These are phyloP conservation scores for Silurus meridionalis DNA, from an alignment of 2,113 vertebrate genomes.

Conservation along the genomic window DNA sequence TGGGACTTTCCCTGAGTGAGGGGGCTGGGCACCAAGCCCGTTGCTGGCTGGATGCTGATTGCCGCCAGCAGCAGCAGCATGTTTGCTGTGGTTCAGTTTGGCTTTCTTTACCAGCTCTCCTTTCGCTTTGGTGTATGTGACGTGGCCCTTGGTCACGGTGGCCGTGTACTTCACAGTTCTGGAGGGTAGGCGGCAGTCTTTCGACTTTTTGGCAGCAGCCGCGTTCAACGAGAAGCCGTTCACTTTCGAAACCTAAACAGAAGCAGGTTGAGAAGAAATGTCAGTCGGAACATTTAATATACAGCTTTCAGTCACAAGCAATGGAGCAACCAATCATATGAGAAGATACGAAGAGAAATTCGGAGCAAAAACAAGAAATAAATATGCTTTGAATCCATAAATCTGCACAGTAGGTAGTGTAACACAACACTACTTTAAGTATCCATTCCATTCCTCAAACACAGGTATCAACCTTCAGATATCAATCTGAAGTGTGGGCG, in stretches of 20 bases:
- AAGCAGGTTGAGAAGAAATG: neutral
- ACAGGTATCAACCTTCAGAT: neutral
- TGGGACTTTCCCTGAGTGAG: conserved; percentile 99
- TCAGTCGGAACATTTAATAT: neutral
- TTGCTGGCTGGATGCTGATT: conserved; percentile 79
- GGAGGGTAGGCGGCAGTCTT: conserved; percentile 96
- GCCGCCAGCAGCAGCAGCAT: conserved; percentile 73
- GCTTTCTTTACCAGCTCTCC: conserved; percentile 98
- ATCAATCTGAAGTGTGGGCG: neutral
- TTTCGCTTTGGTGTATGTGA: conserved; percentile 99
- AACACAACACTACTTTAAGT: neutral
- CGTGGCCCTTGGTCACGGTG: conserved; percentile 98
- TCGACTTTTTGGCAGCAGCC: conserved; percentile 92
- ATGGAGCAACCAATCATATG: neutral
- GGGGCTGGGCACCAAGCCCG: conserved; percentile 76
- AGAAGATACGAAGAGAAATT: neutral
- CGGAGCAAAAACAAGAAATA: neutral
- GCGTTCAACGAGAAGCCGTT: conserved; percentile 86
- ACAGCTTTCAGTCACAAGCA: neutral
- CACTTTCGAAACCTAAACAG: conserved; percentile 87
- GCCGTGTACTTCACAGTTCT: conserved; percentile 99
- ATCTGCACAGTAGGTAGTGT: neutral
- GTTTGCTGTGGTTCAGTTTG: conserved; percentile 94
- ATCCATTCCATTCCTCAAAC: neutral
- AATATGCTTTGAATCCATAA: neutral